Conservation (phyloP, 1,140 invertebrate genomes). For the Meloidogyne floridensis region DNA sequence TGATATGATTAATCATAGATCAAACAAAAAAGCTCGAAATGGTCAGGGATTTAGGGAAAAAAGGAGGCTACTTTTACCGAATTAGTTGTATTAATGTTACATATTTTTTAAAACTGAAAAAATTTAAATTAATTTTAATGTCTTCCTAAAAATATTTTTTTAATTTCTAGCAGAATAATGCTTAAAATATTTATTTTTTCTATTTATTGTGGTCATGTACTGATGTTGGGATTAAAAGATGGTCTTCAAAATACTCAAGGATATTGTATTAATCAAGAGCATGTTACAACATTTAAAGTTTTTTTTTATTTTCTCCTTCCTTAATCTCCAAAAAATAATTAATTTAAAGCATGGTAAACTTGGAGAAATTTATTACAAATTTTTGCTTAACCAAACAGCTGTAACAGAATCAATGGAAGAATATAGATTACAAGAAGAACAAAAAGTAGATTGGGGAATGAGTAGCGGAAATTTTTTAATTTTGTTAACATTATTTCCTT, state of each 20-base stretch:
- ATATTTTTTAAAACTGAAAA: no score
- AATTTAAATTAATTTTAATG: no score
- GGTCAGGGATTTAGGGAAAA: no score
- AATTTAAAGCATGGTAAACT: not conserved
- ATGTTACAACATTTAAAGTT: constrained; percentile 6
- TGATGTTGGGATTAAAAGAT: not conserved
- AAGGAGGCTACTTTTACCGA: no score
- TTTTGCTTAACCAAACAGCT: not conserved
- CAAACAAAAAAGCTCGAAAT: no score
- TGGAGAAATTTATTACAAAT: constrained; percentile 4
- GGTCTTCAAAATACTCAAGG: not conserved
- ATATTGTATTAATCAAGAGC: not conserved
- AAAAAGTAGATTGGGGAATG: constrained; percentile 6
- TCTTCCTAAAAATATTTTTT: not conserved
- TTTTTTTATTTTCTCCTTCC: not conserved
- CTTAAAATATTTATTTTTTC: not conserved
- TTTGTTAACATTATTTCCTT: not conserved
- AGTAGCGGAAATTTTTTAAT: not conserved
- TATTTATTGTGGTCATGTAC: not conserved
- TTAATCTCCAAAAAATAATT: no score
- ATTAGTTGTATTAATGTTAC: no score
- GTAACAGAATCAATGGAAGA: constrained; percentile 5
- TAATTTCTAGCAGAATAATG: not conserved
- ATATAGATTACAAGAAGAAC: not conserved
- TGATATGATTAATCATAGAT: no score